Percentiles rank a stretch among this genome's conserved stretches.
phyloP scores from a whole-genome alignment of 1,140 invertebrate genomes.

The Drosophila repleta region DNA sequence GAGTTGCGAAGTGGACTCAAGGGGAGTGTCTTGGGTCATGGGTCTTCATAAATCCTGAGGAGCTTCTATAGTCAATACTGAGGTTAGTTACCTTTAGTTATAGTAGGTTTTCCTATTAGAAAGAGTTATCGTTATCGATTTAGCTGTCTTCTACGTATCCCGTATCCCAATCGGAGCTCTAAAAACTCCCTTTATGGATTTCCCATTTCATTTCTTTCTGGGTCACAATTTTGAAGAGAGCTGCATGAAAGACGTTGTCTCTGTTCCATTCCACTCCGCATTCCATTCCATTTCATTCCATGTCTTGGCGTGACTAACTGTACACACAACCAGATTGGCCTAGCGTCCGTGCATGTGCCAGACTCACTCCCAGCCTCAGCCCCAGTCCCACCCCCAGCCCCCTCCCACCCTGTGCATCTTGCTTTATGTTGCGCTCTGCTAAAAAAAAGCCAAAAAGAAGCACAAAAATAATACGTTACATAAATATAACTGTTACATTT shows the following conservation, averaged over 20 bases:
- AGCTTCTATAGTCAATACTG: too few species aligned
- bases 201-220: not conserved
- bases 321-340: constrained; percentile 31
- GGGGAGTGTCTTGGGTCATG: too few species aligned
- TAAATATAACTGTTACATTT: constrained; percentile 68
- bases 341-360: constrained; percentile 7
- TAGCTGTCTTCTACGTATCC: too few species aligned
- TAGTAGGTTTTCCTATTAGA: too few species aligned
- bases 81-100: too few species aligned
- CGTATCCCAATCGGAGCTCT: too few species aligned
- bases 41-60: too few species aligned
- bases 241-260: not conserved
- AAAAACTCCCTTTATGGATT: not conserved
- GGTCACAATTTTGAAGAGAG: not conserved
- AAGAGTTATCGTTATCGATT: too few species aligned
- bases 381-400: not conserved
- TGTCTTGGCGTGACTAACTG: constrained; percentile 25
- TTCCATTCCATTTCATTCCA: not conserved
- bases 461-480: constrained; percentile 58
- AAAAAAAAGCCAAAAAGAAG: constrained; percentile 33
- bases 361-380: not conserved
- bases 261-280: not conserved
- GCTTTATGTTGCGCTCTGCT: constrained; percentile 14
- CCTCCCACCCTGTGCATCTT: not conserved
- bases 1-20: too few species aligned